Conservation (phyloP, 2,113 vertebrate genomes). For the Apodemus speciosus region DNA sequence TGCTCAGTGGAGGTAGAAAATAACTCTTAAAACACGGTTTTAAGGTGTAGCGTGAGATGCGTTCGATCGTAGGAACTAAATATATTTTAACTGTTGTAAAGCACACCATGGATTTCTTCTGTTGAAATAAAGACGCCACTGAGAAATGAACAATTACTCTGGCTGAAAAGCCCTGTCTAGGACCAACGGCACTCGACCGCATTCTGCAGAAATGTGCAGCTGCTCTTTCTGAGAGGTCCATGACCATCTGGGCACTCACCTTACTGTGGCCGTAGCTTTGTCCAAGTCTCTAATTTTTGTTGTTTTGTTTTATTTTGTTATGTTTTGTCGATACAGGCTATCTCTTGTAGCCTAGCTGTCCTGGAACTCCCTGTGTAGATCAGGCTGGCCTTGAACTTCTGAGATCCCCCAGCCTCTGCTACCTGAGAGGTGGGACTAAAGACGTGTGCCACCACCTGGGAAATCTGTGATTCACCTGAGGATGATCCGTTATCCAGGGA, state of each 20-base stretch:
- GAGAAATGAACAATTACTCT: constrained; percentile 9
- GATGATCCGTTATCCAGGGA: not conserved
- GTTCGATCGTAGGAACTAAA: not conserved
- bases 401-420: not conserved
- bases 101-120: not conserved
- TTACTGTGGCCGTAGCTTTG: not conserved
- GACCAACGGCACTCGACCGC: not conserved
- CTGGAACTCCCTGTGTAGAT: not conserved
- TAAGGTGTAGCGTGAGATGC: not conserved
- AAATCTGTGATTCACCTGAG: not conserved
- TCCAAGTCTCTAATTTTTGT: not conserved
- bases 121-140: constrained; percentile 37
- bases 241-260: not conserved
- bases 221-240: not conserved
- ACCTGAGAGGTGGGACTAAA: not conserved
- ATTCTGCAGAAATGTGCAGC: not conserved
- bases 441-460: not conserved
- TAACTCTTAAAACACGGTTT: constrained; percentile 15
- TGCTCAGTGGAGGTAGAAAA: constrained; percentile 22
- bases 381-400: not conserved
- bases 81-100: constrained; percentile 15
- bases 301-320: not conserved
- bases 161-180: not conserved
- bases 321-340: no score
- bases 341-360: not conserved